Conservation (phyloP, 2,113 vertebrate species). For the Ptilonorhynchus violaceus region DNA sequence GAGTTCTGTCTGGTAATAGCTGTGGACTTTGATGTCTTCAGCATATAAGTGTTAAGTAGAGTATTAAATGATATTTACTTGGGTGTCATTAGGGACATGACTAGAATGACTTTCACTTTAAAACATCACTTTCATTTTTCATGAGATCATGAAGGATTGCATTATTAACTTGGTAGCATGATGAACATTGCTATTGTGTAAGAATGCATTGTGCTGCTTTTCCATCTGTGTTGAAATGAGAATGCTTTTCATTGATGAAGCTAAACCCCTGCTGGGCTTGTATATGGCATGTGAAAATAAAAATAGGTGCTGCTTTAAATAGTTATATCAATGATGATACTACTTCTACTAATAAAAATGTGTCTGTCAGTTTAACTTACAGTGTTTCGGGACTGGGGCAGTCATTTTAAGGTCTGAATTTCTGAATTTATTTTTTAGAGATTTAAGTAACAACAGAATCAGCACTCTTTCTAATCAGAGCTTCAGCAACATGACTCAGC, state of each 20-base stretch:
- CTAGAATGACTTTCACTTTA: not conserved
- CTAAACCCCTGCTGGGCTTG: not conserved
- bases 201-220: not conserved
- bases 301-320: not conserved
- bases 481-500: constrained; percentile 99
- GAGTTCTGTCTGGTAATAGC: not conserved
- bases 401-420: constrained; percentile 19
- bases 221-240: not conserved
- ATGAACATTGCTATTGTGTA: not conserved
- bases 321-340: not conserved
- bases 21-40: not conserved
- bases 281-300: not conserved
- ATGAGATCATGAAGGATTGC: not conserved
- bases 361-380: constrained; percentile 15
- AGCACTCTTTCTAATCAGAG: constrained; percentile 98
- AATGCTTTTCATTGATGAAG: constrained; percentile 3
- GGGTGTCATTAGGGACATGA: not conserved
- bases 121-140: constrained; percentile 1
- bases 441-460: constrained; percentile 99
- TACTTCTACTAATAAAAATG: not conserved
- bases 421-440: constrained; percentile 84
- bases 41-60: not conserved
- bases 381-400: not conserved
- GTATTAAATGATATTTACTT: not conserved
- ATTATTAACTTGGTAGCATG: constrained; percentile 39